Evolutionary conservation across 2,113 vertebrate genomes (phyloP).

Genomic region (Neolamprologus sp.): DNA sequence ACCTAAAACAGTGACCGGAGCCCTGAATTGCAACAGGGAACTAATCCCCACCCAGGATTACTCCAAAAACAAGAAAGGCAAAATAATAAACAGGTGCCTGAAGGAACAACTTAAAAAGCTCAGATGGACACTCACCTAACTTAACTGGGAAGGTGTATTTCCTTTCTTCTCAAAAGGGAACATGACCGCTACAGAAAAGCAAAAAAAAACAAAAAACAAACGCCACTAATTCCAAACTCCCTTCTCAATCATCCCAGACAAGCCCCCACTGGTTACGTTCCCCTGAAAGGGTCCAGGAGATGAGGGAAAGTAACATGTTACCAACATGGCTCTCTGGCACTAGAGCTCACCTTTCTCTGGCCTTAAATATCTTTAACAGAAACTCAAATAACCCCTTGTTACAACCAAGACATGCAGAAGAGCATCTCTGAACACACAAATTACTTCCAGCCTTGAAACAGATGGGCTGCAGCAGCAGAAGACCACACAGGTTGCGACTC

Average conservation of each 20-base stretch:
- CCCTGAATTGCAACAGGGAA: background rate
- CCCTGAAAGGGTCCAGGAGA: background rate
- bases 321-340: background rate
- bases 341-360: background rate
- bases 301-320: background rate
- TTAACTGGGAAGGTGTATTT: background rate
- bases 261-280: background rate
- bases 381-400: background rate
- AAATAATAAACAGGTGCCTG: background rate
- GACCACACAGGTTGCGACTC: background rate
- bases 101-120: background rate
- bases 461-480: background rate
- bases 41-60: background rate
- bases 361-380: background rate
- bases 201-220: accelerated
- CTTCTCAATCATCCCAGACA: background rate
- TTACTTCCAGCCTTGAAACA: background rate
- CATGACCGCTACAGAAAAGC: background rate
- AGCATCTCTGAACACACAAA: background rate
- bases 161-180: background rate
- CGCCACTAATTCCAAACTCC: background rate
- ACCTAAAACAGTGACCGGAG: background rate
- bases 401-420: background rate
- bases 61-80: background rate
- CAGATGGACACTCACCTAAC: background rate